Evolutionary conservation across 2,797 vertebrate species (phyloP).

Genomic region (Lagorchestes hirsutus): DNA sequence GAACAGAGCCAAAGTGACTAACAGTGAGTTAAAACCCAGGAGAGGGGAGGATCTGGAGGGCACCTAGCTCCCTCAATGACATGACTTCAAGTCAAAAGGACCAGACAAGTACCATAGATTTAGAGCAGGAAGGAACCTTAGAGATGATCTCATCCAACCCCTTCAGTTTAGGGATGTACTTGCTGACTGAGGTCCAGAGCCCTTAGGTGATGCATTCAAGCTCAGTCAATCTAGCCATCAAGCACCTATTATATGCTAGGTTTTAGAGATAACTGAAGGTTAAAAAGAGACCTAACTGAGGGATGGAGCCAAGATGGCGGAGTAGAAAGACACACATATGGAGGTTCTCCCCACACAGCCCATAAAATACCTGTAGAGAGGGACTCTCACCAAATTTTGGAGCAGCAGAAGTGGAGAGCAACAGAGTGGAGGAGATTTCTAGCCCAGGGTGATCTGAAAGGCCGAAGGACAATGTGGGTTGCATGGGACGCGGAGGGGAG

Average conservation of each 20-base stretch:
- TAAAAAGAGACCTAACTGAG: neutral
- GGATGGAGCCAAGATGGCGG: no score
- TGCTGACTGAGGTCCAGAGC: neutral
- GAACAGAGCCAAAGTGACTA: neutral
- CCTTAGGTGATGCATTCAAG: no score
- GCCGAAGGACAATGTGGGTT: no score
- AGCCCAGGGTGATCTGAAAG: no score
- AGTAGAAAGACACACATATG: no score
- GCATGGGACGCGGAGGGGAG: no score
- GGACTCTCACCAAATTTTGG: no score
- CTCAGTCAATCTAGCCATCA: neutral
- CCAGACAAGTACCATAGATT: neutral
- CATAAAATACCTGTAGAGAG: no score
- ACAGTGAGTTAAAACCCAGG: no score
- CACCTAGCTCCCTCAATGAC: neutral
- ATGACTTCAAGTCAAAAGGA: neutral
- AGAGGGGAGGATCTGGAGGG: neutral
- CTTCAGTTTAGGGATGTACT: neutral
- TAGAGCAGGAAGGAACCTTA: neutral
- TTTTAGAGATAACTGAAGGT: neutral
- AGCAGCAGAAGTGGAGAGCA: no score
- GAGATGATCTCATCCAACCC: neutral
- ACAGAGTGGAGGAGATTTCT: no score
- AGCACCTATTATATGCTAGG: neutral
- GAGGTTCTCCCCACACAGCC: no score